Percentiles rank a stretch among this genome's conserved stretches.
These are phyloP conservation scores for Pandemis corylana DNA, from an alignment of 2,888 invertebrate species.

Conservation along the genomic window DNA sequence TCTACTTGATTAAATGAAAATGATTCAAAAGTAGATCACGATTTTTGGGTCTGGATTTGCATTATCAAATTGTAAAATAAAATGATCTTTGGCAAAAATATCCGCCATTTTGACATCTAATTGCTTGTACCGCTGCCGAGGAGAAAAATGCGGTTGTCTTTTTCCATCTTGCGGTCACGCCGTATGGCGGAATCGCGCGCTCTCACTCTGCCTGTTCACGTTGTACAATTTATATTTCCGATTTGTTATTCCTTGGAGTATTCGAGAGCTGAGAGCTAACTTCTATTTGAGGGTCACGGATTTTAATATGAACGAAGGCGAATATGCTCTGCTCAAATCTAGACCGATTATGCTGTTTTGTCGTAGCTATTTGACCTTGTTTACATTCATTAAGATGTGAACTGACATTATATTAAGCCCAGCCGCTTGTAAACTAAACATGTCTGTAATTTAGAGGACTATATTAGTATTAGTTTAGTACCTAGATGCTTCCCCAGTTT, in stretches of 20 bases:
- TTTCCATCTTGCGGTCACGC: constrained; percentile 16
- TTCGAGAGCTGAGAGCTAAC: constrained; percentile 11
- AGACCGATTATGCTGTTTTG: background rate
- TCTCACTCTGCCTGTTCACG: constrained; percentile 9
- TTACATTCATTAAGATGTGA: background rate
- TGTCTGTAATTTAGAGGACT: too few relatives aligned
- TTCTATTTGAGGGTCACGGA: constrained; percentile 21
- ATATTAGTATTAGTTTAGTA: too few relatives aligned
- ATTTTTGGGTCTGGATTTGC: background rate
- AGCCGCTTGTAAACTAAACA: too few relatives aligned
- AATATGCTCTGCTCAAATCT: background rate
- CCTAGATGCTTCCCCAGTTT: too few relatives aligned
- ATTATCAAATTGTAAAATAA: background rate
- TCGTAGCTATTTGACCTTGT: background rate
- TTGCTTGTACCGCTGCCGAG: constrained; percentile 1
- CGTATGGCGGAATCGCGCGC: constrained; percentile 15
- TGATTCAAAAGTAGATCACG: background rate
- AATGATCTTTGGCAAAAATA: constrained; percentile 21
- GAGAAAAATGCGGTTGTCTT: constrained; percentile 16
- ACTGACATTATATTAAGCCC: too few relatives aligned
- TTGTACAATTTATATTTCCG: constrained; percentile 29
- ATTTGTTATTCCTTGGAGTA: constrained; percentile 36
- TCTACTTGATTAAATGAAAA: background rate
- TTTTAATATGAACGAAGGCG: background rate
- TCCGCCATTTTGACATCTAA: constrained; percentile 40